A percentile compares a stretch with the other conserved stretches of the same genome.
Evolutionary conservation across 2,888 invertebrate species (phyloP).

Genomic region (Eupithecia tripunctaria): DNA sequence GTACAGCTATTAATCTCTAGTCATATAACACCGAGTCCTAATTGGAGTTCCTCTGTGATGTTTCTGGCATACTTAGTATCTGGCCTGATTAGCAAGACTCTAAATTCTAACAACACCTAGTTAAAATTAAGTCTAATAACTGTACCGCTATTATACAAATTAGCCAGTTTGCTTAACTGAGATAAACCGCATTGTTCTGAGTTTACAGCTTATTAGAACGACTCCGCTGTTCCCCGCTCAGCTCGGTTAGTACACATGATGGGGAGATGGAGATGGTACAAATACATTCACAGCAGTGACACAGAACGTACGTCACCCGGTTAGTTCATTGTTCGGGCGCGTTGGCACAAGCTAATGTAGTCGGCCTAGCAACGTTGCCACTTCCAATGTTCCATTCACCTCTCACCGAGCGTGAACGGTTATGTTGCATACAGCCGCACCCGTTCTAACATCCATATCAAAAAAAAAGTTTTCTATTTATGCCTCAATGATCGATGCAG

Average conservation of each 20-base stretch:
- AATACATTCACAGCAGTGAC: conserved; percentile 56
- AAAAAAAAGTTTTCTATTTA: conserved; percentile 34
- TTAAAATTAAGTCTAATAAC: not conserved
- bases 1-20: not conserved
- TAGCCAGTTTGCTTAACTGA: conserved; percentile 14
- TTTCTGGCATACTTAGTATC: not conserved
- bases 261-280: conserved; percentile 39
- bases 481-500: conserved; percentile 35
- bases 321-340: conserved; percentile 81
- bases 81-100: not conserved
- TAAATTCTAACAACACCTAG: not conserved
- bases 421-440: conserved; percentile 61
- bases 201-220: conserved; percentile 8
- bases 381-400: conserved; percentile 78
- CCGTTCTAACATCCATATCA: conserved; percentile 45
- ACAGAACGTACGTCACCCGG: conserved; percentile 67
- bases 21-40: not conserved
- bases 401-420: conserved; percentile 81
- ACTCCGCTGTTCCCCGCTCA: not conserved
- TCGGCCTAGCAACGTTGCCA: conserved; percentile 77
- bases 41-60: not conserved
- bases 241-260: conserved; percentile 10
- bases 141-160: conserved; percentile 12
- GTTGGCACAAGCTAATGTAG: conserved; percentile 78
- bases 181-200: conserved; percentile 14